Evolutionary conservation across 1,140 invertebrate species (phyloP).

Genomic region (Drosophila pectinifera): DNA sequence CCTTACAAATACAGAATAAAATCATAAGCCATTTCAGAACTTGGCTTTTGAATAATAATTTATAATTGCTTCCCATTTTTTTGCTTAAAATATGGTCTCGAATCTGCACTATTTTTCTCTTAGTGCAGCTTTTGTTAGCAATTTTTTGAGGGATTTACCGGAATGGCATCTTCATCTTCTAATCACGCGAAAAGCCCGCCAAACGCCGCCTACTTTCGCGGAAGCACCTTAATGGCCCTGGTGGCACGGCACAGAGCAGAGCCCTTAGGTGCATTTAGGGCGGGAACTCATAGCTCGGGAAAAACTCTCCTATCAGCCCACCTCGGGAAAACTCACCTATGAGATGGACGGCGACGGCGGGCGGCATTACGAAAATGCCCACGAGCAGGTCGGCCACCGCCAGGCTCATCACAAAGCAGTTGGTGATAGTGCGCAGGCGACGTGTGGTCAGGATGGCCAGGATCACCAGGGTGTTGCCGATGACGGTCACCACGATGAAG

Average conservation of each 20-base stretch:
- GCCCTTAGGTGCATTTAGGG: too few relatives aligned
- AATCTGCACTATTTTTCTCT: neutral
- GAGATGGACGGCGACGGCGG: slow-evolving; percentile 91
- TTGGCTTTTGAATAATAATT: too few relatives aligned
- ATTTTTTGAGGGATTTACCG: slow-evolving; percentile 50
- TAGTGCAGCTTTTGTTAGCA: slow-evolving; percentile 45
- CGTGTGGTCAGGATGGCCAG: slow-evolving; percentile 95
- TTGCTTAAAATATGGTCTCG: neutral
- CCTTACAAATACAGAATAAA: neutral
- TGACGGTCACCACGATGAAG: slow-evolving; percentile 88
- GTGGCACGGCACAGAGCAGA: neutral
- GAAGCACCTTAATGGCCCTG: slow-evolving; percentile 33
- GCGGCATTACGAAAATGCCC: slow-evolving; percentile 97
- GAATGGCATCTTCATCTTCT: slow-evolving; percentile 54
- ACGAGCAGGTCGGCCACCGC: slow-evolving; percentile 96
- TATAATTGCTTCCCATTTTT: too few relatives aligned
- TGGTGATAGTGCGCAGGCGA: slow-evolving; percentile 95
- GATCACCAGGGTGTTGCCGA: slow-evolving; percentile 96
- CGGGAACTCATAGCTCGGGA: neutral
- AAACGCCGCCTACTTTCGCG: slow-evolving; percentile 31
- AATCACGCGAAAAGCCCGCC: slow-evolving; percentile 48
- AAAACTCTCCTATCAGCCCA: neutral
- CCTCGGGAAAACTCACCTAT: slow-evolving; percentile 86
- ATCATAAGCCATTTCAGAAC: neutral
- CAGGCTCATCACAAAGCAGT: slow-evolving; percentile 97